A percentile compares a stretch with the other conserved stretches of the same genome.
These are phyloP conservation scores for Papilio polytes DNA, from an alignment of 1,140 invertebrate genomes.

Conservation along the genomic window DNA sequence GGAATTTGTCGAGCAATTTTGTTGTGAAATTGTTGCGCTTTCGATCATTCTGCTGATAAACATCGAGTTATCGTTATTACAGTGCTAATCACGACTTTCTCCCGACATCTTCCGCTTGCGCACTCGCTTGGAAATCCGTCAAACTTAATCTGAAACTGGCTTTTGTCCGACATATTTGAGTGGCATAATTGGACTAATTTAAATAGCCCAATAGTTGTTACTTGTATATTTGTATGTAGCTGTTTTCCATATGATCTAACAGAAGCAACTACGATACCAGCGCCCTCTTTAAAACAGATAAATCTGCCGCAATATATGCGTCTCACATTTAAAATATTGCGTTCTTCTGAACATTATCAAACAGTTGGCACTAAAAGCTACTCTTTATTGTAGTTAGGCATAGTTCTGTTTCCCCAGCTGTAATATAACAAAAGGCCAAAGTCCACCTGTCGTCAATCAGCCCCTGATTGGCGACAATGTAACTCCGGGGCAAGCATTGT, in stretches of 20 bases:
- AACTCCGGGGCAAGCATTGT: slow-evolving; percentile 3
- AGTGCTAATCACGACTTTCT: slow-evolving; percentile 14
- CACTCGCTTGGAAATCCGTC: neutral
- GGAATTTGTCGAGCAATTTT: slow-evolving; percentile 6
- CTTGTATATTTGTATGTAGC: no score
- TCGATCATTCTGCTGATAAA: slow-evolving; percentile 18
- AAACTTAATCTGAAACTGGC: neutral
- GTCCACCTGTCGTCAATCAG: slow-evolving; percentile 11
- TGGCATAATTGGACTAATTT: no score
- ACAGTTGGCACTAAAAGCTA: slow-evolving; percentile 17
- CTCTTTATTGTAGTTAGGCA: neutral
- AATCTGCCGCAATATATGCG: neutral
- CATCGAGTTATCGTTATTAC: neutral
- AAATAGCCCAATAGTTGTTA: no score
- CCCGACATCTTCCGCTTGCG: neutral
- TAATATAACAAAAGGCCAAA: neutral
- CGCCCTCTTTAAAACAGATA: neutral
- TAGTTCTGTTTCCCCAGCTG: slow-evolving; percentile 6
- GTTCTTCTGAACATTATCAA: slow-evolving; percentile 9
- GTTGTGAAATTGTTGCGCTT: neutral
- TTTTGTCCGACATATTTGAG: neutral
- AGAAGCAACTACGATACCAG: neutral
- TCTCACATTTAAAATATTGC: neutral
- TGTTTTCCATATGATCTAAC: no score
- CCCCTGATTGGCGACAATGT: neutral